phyloP scores from a whole-genome alignment of 2,888 invertebrate species.

The Melieria picta region DNA sequence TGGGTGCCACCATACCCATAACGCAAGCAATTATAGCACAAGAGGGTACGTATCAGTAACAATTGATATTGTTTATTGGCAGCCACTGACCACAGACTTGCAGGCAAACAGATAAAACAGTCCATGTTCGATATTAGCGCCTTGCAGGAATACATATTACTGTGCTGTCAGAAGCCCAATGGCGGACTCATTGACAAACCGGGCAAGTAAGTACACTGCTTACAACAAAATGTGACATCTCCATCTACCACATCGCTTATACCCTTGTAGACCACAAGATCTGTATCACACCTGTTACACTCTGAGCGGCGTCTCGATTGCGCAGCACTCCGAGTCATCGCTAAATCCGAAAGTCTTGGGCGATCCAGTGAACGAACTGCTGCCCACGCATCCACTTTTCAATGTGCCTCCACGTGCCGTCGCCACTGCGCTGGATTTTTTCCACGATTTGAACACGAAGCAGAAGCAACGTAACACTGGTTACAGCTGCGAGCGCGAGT shows the following conservation, averaged over 20 bases:
- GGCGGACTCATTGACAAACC: conserved; percentile 98
- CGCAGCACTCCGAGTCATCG: conserved; percentile 76
- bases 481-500: conserved; percentile 28
- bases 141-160: conserved; percentile 92
- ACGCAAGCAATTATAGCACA: conserved; percentile 78
- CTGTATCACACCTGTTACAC: conserved; percentile 98
- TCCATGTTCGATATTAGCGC: conserved; percentile 83
- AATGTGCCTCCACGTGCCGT: conserved; percentile 80
- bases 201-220: conserved; percentile 77
- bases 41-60: conserved; percentile 57
- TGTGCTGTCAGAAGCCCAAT: conserved; percentile 87
- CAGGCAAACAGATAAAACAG: conserved; percentile 50
- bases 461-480: conserved; percentile 2
- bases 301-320: conserved; percentile 91
- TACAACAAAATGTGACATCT: no score
- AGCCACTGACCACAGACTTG: background rate
- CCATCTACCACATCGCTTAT: background rate
- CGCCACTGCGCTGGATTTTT: conserved; percentile 67
- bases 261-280: conserved; percentile 76
- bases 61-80: background rate
- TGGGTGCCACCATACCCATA: conserved; percentile 91
- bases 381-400: conserved; percentile 82
- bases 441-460: conserved; percentile 46
- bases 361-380: conserved; percentile 75
- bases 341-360: conserved; percentile 73